A percentile compares a stretch with the other conserved stretches of the same genome.
These are phyloP conservation scores for Sarotherodon lohbergeri DNA, from an alignment of 2,113 vertebrate genomes.

Conservation along the genomic window DNA sequence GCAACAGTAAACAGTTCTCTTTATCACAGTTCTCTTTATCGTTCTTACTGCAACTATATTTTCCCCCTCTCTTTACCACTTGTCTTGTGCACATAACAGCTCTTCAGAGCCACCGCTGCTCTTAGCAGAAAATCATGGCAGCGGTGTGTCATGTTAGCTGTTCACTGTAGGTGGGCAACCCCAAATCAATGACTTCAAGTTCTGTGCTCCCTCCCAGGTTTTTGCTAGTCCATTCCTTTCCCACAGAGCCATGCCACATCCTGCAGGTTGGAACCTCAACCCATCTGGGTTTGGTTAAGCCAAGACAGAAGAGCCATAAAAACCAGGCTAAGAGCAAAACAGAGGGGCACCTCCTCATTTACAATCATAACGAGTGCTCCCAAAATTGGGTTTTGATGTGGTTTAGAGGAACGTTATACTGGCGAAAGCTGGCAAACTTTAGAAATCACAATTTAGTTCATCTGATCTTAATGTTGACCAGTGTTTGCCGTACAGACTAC, in stretches of 20 bases:
- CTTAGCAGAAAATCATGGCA: neutral
- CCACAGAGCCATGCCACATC: constrained; percentile 55
- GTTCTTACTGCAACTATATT: neutral
- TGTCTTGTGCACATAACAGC: neutral
- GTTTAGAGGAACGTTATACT: constrained; percentile 1
- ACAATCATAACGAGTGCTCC: constrained; percentile 20
- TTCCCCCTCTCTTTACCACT: neutral
- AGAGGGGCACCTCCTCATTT: constrained; percentile 54
- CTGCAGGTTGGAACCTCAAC: constrained; percentile 56
- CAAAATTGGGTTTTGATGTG: constrained; percentile 43
- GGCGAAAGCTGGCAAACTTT: constrained; percentile 2
- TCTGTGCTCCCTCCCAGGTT: constrained; percentile 18
- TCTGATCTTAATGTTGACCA: neutral
- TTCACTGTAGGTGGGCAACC: constrained; percentile 46
- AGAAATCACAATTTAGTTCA: neutral
- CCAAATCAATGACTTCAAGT: constrained; percentile 25
- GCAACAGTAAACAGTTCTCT: neutral
- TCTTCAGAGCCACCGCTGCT: neutral
- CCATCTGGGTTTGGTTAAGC: constrained; percentile 64
- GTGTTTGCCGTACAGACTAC: neutral
- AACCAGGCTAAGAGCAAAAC: constrained; percentile 42
- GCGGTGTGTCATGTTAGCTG: constrained; percentile 13
- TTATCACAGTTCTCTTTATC: neutral
- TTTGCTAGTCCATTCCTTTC: constrained; percentile 27
- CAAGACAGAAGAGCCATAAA: constrained; percentile 52